phyloP scores from a whole-genome alignment of 2,888 invertebrate species.

The Selenia dentaria region DNA sequence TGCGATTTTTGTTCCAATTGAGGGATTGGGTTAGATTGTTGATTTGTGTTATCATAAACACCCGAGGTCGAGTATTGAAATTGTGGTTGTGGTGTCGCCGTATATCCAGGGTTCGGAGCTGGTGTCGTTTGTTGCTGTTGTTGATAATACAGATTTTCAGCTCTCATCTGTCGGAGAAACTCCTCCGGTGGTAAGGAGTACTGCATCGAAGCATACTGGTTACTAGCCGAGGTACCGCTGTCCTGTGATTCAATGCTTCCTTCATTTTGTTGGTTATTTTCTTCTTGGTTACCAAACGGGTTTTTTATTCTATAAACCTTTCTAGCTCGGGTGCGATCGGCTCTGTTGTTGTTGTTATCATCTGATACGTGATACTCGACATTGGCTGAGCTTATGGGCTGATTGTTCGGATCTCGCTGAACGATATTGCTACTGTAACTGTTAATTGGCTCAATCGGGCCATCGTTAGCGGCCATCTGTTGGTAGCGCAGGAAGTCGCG shows the following conservation, averaged over 20 bases:
- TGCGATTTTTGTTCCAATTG: conserved; percentile 62
- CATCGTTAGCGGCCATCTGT: conserved; percentile 61
- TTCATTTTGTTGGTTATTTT: conserved; percentile 48
- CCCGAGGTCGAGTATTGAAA: conserved; percentile 69
- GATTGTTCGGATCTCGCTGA: conserved; percentile 63
- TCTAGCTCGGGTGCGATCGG: conserved; percentile 55
- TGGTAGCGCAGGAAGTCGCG: conserved; percentile 66
- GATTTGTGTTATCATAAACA: conserved; percentile 58
- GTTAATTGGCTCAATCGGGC: conserved; percentile 58
- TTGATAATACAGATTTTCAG: conserved; percentile 68
- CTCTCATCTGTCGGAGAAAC: conserved; percentile 72
- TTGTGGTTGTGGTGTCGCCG: conserved; percentile 72
- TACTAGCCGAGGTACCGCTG: conserved; percentile 72
- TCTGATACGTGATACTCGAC: conserved; percentile 62
- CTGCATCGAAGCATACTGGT: conserved; percentile 76
- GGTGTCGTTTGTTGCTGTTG: conserved; percentile 67
- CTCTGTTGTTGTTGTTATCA: conserved; percentile 58
- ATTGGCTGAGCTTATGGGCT: conserved; percentile 59
- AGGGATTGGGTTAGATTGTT: conserved; percentile 54
- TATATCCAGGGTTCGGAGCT: conserved; percentile 62
- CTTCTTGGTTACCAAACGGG: conserved; percentile 70
- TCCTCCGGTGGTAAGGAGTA: conserved; percentile 79
- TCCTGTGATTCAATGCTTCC: conserved; percentile 55
- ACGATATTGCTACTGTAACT: conserved; percentile 61
- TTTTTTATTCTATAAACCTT: conserved; percentile 76